Percentiles rank a stretch among this genome's conserved stretches.
phyloP scores from a whole-genome alignment of 2,113 vertebrate genomes.

The Herpetotheres cachinnans region DNA sequence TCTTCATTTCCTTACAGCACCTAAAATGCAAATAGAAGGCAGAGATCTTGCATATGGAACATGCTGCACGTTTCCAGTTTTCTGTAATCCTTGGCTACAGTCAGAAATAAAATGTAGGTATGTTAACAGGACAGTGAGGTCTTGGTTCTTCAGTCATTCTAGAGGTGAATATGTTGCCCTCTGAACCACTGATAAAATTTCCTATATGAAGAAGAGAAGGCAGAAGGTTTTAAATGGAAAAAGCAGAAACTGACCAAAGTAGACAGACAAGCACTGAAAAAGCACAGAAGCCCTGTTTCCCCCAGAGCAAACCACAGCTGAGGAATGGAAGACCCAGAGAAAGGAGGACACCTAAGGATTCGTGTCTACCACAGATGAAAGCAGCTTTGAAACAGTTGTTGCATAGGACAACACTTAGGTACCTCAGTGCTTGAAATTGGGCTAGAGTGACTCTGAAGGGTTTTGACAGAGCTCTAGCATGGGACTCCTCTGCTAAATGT shows the following conservation, averaged over 20 bases:
- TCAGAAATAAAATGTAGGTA: not conserved
- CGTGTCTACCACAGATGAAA: not conserved
- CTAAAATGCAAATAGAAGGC: not conserved
- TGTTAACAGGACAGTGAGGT: not conserved
- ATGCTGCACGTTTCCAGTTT: not conserved
- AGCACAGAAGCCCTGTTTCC: not conserved
- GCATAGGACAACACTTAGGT: not conserved
- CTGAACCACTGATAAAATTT: not conserved
- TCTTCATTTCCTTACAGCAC: not conserved
- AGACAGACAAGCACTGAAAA: not conserved
- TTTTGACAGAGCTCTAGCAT: not conserved
- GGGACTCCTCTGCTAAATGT: not conserved
- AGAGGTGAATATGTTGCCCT: not conserved
- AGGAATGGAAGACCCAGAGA: not conserved
- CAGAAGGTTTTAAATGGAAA: not conserved
- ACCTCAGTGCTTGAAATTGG: not conserved
- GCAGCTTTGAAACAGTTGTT: not conserved
- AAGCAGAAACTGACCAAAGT: not conserved
- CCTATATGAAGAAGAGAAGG: not conserved
- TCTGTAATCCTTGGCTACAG: not conserved
- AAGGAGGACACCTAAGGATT: not conserved
- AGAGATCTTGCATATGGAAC: not conserved
- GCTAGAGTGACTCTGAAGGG: not conserved
- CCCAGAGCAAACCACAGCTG: not conserved
- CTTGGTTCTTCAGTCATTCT: not conserved